Base-by-base conservation (phyloP, 2,888 invertebrate genomes). In the Ptilodon capucinus region DNA sequence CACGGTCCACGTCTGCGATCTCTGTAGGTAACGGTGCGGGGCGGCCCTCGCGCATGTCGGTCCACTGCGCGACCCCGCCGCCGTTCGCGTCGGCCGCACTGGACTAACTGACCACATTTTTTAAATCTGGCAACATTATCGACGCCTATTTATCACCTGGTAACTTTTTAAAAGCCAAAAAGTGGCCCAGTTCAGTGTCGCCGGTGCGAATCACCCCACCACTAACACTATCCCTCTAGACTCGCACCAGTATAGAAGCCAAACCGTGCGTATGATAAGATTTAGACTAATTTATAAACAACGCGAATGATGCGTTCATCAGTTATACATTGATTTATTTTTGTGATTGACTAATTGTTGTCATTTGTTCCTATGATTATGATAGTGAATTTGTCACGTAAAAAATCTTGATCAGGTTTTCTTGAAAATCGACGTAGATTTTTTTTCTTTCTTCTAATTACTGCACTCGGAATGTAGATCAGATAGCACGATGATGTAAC, bases 361-460 rank as follows among this genome's bases (percentile, higher is more conserved):
- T 87, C 84, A 83, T 86, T 83, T 87, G 90, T 91, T 91, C 90
- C 90, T 91, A 90, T 88, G 83, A 83, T 89, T 86, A 77, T 76
- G 80, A 81, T 86, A 81, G 81, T 84, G 79, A 79, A 77, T 79
- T 68, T 69, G 67, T 74, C 71, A 53, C 68, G 69, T 69, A 69
- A 70, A 80, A 86, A 85, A 90, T 91, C 90, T 80, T 87, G 86
- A 81, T 84, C 77, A 75, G 90, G 82, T 91, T 91, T 91, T 91
- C 73, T 80, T 88, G 75, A 90, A 91, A 91, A 91, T 88, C 86
- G 81, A 82, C 88, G 79, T 74, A 80, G 90, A 90, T 91, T 87
- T 88, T 81, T 30, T 51, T 39, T 7, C 60, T 64, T 64, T 61
- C 62, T 68, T 66, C 61, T 75, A 73, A 76, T 75, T 82, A 81